These are phyloP conservation scores for Xenentodon cancila DNA, from an alignment of 2,797 vertebrate genomes.

Conservation along the genomic window DNA sequence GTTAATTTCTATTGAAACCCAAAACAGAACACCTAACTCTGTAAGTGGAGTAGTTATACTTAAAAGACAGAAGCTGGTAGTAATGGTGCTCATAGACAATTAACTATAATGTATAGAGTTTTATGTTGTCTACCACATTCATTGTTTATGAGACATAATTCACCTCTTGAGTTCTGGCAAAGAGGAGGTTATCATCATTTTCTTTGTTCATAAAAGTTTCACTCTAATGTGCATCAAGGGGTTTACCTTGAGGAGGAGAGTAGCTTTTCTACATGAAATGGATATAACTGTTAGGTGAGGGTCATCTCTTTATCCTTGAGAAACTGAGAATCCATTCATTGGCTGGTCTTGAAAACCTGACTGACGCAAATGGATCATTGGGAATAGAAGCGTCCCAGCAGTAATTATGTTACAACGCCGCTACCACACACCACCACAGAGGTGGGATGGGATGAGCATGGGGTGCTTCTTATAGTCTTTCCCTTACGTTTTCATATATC, in stretches of 20 bases:
- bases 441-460: slow-evolving; percentile 73
- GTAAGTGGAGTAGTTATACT: too few relatives aligned
- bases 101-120: slow-evolving; percentile 20
- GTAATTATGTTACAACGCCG: slow-evolving; percentile 87
- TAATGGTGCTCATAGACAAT: slow-evolving; percentile 21
- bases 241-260: slow-evolving; percentile 76
- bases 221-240: slow-evolving; percentile 68
- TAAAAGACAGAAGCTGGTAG: neutral
- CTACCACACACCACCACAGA: slow-evolving; percentile 80
- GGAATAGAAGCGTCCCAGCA: slow-evolving; percentile 88
- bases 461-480: slow-evolving; percentile 80
- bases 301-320: slow-evolving; percentile 89
- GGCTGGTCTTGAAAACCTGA: slow-evolving; percentile 83
- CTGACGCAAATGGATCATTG: slow-evolving; percentile 89
- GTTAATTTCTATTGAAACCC: too few relatives aligned
- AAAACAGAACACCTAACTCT: too few relatives aligned
- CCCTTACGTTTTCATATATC: slow-evolving; percentile 70
- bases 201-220: slow-evolving; percentile 71
- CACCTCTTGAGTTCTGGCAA: slow-evolving; percentile 50
- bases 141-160: slow-evolving; percentile 71
- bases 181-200: slow-evolving; percentile 57
- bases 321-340: slow-evolving; percentile 87
- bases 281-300: slow-evolving; percentile 84
- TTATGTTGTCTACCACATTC: slow-evolving; percentile 40
- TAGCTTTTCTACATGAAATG: slow-evolving; percentile 80